Evolutionary conservation across 2,113 vertebrate species (phyloP).

Genomic region (Ochotona curzoniae): DNA sequence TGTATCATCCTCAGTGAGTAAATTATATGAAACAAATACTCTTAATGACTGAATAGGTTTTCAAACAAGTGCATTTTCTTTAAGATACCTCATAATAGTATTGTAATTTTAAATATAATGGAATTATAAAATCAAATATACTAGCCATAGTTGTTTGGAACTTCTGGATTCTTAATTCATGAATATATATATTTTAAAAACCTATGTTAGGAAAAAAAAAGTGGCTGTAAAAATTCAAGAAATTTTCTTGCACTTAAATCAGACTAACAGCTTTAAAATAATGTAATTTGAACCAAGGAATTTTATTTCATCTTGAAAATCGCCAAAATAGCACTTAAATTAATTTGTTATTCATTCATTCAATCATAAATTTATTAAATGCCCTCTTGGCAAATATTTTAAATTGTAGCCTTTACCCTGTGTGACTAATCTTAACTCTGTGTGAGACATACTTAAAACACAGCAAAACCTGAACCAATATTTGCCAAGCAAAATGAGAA

Average conservation of each 20-base stretch:
- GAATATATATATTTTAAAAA: slow-evolving; percentile 58
- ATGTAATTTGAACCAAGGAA: background rate
- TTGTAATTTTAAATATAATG: background rate
- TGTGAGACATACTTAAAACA: slow-evolving; percentile 30
- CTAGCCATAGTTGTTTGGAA: background rate
- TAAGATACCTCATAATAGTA: background rate
- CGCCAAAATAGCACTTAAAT: slow-evolving; percentile 15
- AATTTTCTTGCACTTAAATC: slow-evolving; percentile 25
- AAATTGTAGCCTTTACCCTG: background rate
- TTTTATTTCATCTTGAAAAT: slow-evolving; percentile 26
- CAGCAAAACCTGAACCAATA: background rate
- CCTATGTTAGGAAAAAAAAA: slow-evolving; percentile 46
- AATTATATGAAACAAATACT: background rate
- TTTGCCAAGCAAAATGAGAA: background rate
- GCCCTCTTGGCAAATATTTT: background rate
- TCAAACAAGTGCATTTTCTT: slow-evolving; percentile 1
- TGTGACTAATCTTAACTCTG: background rate
- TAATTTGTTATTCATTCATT: slow-evolving; percentile 32
- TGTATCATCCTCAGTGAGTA: background rate
- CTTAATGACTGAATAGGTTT: background rate
- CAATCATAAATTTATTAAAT: slow-evolving; percentile 55
- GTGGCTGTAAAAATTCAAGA: background rate
- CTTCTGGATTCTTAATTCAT: slow-evolving; percentile 41
- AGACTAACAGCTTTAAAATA: slow-evolving; percentile 8
- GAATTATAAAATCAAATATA: background rate